These are phyloP conservation scores for Mastomys coucha DNA, from an alignment of 2,113 vertebrate species.

Conservation along the genomic window DNA sequence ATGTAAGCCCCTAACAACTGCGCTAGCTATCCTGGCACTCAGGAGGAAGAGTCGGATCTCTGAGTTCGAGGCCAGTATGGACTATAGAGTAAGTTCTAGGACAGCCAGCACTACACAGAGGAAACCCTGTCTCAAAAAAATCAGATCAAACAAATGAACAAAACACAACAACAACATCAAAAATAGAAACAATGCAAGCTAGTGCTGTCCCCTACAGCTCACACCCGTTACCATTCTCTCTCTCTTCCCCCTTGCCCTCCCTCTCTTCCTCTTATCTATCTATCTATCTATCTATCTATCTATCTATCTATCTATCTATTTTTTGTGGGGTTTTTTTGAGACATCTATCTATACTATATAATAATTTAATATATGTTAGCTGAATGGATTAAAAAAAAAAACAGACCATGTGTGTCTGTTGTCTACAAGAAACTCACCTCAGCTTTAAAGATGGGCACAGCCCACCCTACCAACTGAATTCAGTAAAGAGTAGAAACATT, in stretches of 20 bases:
- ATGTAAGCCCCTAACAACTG: background rate
- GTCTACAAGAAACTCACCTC: too few relatives aligned
- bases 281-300: background rate
- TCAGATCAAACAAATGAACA: background rate
- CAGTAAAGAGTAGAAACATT: background rate
- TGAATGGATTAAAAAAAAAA: too few relatives aligned
- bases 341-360: too few relatives aligned
- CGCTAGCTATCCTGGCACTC: background rate
- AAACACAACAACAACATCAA: background rate
- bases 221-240: background rate
- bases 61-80: background rate
- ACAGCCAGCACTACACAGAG: too few relatives aligned
- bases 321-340: too few relatives aligned
- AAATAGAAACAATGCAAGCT: background rate
- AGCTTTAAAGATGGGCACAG: too few relatives aligned
- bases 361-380: too few relatives aligned
- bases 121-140: background rate
- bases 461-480: background rate
- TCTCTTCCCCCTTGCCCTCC: too few relatives aligned
- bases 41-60: background rate
- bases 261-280: background rate
- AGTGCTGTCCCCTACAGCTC: background rate
- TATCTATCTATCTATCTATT: too few relatives aligned
- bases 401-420: too few relatives aligned
- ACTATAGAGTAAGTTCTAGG: too few relatives aligned